phyloP scores from a whole-genome alignment of 2,113 vertebrate species.

The Passerina amoena region DNA sequence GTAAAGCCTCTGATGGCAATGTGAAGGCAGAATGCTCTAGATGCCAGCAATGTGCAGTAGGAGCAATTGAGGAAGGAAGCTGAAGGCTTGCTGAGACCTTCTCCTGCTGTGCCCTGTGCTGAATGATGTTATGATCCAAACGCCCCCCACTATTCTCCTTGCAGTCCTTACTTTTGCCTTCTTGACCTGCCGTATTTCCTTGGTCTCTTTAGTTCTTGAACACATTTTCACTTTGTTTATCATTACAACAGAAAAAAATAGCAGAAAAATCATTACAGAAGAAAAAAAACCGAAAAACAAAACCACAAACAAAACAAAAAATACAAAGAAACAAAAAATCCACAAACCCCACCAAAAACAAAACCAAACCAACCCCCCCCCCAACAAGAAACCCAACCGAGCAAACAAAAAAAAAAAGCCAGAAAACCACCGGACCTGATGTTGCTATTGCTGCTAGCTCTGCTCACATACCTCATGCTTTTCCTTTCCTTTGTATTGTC shows the following conservation, averaged over 20 bases:
- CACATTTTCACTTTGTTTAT: neutral
- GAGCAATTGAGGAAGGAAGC: neutral
- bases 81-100: neutral
- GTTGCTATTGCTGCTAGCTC: neutral
- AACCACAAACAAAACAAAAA: neutral
- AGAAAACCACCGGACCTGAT: neutral
- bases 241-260: too few species aligned
- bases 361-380: neutral
- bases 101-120: neutral
- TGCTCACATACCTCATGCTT: neutral
- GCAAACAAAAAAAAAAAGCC: neutral
- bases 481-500: neutral
- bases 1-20: neutral
- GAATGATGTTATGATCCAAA: neutral
- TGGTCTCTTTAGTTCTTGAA: neutral
- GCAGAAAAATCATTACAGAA: neutral
- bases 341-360: neutral
- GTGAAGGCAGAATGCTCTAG: neutral
- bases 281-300: rapidly evolving
- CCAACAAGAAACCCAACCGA: neutral
- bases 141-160: rapidly evolving
- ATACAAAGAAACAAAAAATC: neutral
- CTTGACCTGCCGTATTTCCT: neutral
- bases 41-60: neutral
- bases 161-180: neutral